phyloP scores from a whole-genome alignment of 1,140 invertebrate genomes.

The Anoplophora glabripennis region DNA sequence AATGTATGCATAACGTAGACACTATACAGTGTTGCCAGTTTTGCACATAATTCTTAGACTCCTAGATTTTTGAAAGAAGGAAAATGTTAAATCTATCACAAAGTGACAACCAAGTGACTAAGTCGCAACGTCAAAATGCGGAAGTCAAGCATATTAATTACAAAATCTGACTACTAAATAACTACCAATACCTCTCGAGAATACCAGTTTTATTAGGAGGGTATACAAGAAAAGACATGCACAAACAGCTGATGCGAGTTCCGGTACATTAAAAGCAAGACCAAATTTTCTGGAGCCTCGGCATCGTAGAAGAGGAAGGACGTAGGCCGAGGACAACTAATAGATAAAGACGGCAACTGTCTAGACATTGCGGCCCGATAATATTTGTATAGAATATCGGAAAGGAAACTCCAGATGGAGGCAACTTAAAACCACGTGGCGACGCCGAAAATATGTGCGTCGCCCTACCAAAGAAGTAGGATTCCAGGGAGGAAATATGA shows the following conservation, averaged over 20 bases:
- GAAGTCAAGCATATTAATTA: too few species aligned
- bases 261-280: conserved; percentile 1
- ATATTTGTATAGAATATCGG: conserved; percentile 8
- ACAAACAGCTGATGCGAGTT: conserved; percentile 8
- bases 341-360: conserved; percentile 5
- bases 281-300: background rate
- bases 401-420: conserved; percentile 10
- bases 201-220: too few species aligned
- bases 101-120: too few species aligned
- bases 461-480: conserved; percentile 8
- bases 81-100: too few species aligned
- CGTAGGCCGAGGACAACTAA: background rate
- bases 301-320: background rate
- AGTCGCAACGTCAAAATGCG: too few species aligned
- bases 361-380: conserved; percentile 3
- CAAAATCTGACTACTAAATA: too few species aligned
- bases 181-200: too few species aligned
- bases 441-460: conserved; percentile 4
- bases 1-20: too few species aligned
- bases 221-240: background rate
- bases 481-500: background rate
- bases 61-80: too few species aligned
- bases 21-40: too few species aligned
- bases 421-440: conserved; percentile 8
- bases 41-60: too few species aligned